phyloP scores from a whole-genome alignment of 2,113 vertebrate genomes.

The Patagioenas fasciata region DNA sequence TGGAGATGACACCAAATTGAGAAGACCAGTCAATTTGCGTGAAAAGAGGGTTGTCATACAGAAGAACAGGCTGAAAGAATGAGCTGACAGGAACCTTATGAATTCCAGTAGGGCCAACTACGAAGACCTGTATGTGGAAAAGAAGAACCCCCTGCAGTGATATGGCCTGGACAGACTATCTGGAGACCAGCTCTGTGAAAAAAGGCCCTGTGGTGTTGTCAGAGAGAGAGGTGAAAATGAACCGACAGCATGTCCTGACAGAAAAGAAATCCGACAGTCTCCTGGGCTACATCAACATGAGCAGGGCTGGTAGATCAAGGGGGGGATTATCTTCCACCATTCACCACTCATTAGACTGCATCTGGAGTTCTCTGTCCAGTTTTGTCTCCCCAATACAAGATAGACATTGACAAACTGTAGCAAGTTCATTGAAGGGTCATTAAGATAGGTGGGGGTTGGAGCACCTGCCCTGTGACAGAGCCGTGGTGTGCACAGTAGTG shows the following conservation, averaged over 20 bases:
- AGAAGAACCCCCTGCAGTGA: not conserved
- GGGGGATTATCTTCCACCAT: not conserved
- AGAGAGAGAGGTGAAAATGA: not conserved
- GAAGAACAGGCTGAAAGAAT: not conserved
- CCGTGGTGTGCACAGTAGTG: not conserved
- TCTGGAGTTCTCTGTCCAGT: not conserved
- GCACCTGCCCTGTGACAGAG: not conserved
- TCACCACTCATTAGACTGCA: not conserved
- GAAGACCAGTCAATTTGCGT: not conserved
- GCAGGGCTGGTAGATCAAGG: not conserved
- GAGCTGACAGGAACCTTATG: not conserved
- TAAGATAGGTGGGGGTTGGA: not conserved
- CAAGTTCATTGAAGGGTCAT: not conserved
- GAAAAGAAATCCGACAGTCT: not conserved
- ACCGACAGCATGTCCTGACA: not conserved
- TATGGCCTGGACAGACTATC: not conserved
- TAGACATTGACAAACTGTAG: not conserved
- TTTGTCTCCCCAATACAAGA: not conserved
- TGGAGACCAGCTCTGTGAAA: not conserved
- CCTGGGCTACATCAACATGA: not conserved
- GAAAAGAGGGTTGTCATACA: not conserved
- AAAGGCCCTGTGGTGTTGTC: not conserved
- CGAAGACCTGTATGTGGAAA: not conserved
- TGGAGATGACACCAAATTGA: not conserved
- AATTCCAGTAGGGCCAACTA: not conserved